phyloP scores from a whole-genome alignment of 2,888 invertebrate genomes.

The Vesta saturnalis region DNA sequence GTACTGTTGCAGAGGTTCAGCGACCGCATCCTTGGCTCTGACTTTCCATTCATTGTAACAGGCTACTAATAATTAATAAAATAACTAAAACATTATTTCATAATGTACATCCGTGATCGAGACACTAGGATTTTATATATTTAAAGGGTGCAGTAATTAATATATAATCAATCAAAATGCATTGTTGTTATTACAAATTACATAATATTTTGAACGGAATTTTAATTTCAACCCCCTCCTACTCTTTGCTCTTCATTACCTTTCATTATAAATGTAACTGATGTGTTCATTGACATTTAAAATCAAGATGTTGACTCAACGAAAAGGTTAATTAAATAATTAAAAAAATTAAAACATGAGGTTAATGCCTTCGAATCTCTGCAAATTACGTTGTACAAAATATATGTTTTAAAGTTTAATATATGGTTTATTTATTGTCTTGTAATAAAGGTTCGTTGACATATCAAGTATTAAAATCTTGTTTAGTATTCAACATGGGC shows the following conservation, averaged over 20 bases:
- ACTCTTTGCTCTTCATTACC: background rate
- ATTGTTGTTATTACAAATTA: background rate
- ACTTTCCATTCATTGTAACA: slow-evolving; percentile 58
- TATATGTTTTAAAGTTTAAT: no score
- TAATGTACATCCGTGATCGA: slow-evolving; percentile 4
- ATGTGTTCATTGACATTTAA: slow-evolving; percentile 47
- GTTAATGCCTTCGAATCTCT: slow-evolving; percentile 4
- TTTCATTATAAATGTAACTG: slow-evolving; percentile 39
- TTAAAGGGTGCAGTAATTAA: background rate
- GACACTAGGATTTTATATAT: background rate
- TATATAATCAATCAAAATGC: background rate
- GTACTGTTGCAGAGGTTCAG: slow-evolving; percentile 61
- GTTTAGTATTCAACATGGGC: background rate
- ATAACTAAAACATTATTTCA: slow-evolving; percentile 13
- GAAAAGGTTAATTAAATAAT: slow-evolving; percentile 47
- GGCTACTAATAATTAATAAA: slow-evolving; percentile 17
- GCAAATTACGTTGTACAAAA: background rate
- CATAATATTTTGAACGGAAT: background rate
- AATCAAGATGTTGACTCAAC: slow-evolving; percentile 40
- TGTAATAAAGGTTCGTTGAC: slow-evolving; percentile 10
- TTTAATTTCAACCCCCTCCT: slow-evolving; percentile 4
- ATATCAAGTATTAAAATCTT: slow-evolving; percentile 3
- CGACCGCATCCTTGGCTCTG: slow-evolving; percentile 62
- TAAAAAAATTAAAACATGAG: slow-evolving; percentile 22
- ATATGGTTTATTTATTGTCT: background rate